Conservation (phyloP, 2,888 invertebrate genomes). For the Caenorhabditis sp. region DNA sequence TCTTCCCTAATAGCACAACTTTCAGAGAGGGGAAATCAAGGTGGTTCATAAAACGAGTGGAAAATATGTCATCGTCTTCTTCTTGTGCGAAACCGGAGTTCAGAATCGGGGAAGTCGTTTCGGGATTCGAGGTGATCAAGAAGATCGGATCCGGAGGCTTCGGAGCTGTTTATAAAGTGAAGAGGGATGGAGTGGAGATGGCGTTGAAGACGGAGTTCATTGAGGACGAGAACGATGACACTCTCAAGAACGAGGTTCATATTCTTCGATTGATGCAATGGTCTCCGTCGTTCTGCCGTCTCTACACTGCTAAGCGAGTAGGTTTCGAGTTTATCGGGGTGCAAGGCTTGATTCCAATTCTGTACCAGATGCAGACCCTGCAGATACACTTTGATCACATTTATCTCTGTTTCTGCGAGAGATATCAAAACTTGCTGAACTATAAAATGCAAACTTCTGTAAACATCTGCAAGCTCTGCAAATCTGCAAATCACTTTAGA, state of each 20-base stretch:
- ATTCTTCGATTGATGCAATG: conserved; percentile 73
- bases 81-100: conserved; percentile 64
- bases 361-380: too few relatives aligned
- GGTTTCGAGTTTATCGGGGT: background rate
- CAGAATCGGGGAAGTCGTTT: conserved; percentile 16
- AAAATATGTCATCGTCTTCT: conserved; percentile 60
- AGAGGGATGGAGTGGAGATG: conserved; percentile 56
- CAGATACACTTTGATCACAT: too few relatives aligned
- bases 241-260: conserved; percentile 69
- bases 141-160: conserved; percentile 78
- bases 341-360: too few relatives aligned
- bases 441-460: too few relatives aligned
- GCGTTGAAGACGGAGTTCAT: conserved; percentile 77
- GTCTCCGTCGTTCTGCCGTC: conserved; percentile 71
- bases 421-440: too few relatives aligned
- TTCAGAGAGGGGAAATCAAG: conserved; percentile 15
- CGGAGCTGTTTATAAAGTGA: conserved; percentile 75
- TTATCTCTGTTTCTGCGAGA: background rate
- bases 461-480: too few relatives aligned
- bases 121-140: conserved; percentile 64
- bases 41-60: conserved; percentile 17
- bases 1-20: background rate
- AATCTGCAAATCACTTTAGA: too few relatives aligned
- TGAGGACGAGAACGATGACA: conserved; percentile 59
- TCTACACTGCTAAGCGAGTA: conserved; percentile 65